Conservation (phyloP, 2,888 invertebrate species). For the Dasypolia templi region DNA sequence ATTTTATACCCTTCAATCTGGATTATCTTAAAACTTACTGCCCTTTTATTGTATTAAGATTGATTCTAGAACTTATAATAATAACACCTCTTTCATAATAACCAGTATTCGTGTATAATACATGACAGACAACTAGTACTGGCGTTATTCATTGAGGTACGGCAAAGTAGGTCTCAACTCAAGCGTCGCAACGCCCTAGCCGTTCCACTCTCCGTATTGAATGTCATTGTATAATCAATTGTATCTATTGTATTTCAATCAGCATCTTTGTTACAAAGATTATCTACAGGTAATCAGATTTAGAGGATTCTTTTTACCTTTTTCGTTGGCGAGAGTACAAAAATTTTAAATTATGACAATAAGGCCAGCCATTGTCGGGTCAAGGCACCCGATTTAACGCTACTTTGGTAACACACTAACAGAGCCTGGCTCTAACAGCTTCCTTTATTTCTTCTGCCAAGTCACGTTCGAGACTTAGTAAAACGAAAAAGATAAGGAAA, state of each 20-base stretch:
- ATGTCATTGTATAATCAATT: conserved; percentile 77
- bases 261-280: conserved; percentile 55
- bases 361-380: conserved; percentile 56
- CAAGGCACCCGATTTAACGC: conserved; percentile 62
- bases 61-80: conserved; percentile 6
- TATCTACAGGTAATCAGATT: conserved; percentile 45
- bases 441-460: conserved; percentile 60
- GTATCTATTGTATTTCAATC: conserved; percentile 72
- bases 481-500: conserved; percentile 49
- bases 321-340: conserved; percentile 28
- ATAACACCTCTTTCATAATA: conserved; percentile 33
- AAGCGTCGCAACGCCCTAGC: conserved; percentile 72
- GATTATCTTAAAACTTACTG: not conserved
- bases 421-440: conserved; percentile 39
- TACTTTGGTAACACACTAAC: conserved; percentile 58
- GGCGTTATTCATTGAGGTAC: conserved; percentile 59
- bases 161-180: conserved; percentile 65
- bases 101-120: conserved; percentile 35
- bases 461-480: conserved; percentile 54
- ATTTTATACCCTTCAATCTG: not conserved
- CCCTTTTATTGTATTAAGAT: not conserved
- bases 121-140: conserved; percentile 46
- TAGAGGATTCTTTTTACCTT: conserved; percentile 53
- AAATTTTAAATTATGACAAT: conserved; percentile 50
- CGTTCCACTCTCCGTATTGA: conserved; percentile 71